Base-by-base conservation (phyloP, 2,888 invertebrate genomes). In the Acanthosepion lycidas region DNA sequence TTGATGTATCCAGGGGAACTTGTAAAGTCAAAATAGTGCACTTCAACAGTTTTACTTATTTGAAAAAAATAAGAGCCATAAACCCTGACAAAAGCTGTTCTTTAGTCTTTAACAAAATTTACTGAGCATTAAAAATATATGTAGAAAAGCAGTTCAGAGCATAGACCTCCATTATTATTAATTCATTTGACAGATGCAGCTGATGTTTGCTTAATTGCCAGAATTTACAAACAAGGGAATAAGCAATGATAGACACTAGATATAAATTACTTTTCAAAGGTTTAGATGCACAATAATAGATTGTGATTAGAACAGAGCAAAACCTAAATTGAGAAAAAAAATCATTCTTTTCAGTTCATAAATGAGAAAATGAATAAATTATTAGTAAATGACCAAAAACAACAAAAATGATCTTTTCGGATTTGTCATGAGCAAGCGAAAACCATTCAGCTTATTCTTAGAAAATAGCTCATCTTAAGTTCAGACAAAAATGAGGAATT, bases 341-440 rank as follows among this genome's bases (percentile, higher is more conserved):
- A 78, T n/a, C 18, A 78, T 78, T 33, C 78, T n/a, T 33, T 8
- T 9, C n/a, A n/a, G n/a, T 33, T 78, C 78, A 78, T n/a, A n/a
- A 78, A 78, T n/a, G 78, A 78, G 78, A n/a, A 78, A n/a, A 78
- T 78, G n/a, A 78, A 78, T 78, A 78, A 78, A 78, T 78, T 78
- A 78, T 78, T 78, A 18, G n/a, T 12, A 78, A 78, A 78, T 78
- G 78, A 78, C 78, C 78, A n/a, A n/a, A 78, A 78, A 15, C n/a
- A 78, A 78, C 15, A 78, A n/a, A n/a, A 78, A 78, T 33, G n/a
- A 78, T n/a, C n/a, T 78, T 78, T 59, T 59, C 20, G 23, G 23
- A 59, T 59, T 59, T 59, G 59, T 59, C 59, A 59, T 23, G 6
- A 59, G 59, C 23, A 59, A 59, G 20, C 5, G 23, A 59, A 59